A percentile compares a stretch with the other conserved stretches of the same genome.
Conservation (phyloP, 2,888 invertebrate species). For the Leistus spinibarbis region DNA sequence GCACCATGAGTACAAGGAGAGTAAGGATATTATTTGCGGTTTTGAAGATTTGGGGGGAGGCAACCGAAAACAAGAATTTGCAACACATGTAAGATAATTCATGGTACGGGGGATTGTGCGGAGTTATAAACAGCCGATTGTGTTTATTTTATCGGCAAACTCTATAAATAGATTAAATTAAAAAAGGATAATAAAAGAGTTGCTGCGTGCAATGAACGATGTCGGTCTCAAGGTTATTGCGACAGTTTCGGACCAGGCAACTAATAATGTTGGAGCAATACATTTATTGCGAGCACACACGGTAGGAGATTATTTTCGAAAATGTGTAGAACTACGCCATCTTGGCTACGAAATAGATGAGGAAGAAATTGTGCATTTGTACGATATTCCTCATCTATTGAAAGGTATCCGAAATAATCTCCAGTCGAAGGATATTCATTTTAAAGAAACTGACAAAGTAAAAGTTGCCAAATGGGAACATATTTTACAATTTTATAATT, state of each 20-base stretch:
- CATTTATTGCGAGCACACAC: conserved; percentile 1
- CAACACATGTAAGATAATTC: conserved; percentile 38
- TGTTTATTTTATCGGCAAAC: neutral
- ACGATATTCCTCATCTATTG: conserved; percentile 14
- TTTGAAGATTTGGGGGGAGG: conserved; percentile 42
- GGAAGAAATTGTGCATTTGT: neutral
- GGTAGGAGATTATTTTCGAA: neutral
- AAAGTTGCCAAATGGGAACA: neutral
- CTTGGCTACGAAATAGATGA: neutral
- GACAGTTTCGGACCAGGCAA: conserved; percentile 13
- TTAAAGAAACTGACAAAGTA: neutral
- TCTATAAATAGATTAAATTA: neutral
- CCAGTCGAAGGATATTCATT: neutral
- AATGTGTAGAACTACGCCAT: neutral
- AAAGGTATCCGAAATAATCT: conserved; percentile 17
- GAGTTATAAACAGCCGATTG: conserved; percentile 19
- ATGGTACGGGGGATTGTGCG: conserved; percentile 13
- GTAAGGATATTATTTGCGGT: conserved; percentile 37
- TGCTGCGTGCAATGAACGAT: neutral
- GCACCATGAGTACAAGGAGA: neutral
- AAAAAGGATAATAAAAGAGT: neutral
- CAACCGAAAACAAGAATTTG: conserved; percentile 24
- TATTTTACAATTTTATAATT: too few relatives aligned
- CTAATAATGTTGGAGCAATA: neutral
- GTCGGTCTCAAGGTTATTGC: conserved; percentile 11